phyloP scores from a whole-genome alignment of 2,888 invertebrate genomes.

The Aspidapion aeneum region DNA sequence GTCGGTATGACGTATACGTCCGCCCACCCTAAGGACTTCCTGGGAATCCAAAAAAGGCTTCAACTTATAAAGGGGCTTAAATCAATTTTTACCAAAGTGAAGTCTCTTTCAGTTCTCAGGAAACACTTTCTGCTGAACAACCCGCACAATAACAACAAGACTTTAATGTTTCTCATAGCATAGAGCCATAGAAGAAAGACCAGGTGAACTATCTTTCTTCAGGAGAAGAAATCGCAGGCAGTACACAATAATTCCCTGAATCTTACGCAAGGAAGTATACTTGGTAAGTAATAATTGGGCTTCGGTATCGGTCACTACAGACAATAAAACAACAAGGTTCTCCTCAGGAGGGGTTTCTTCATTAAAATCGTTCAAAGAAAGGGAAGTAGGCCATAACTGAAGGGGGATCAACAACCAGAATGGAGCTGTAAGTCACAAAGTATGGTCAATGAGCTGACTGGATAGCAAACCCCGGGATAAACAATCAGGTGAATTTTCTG shows the following conservation, averaged over 20 bases:
- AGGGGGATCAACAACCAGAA: not conserved
- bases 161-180: no score
- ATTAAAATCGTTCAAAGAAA: not conserved
- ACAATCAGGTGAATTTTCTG: constrained; percentile 1
- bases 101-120: not conserved
- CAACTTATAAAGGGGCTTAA: constrained; percentile 9
- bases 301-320: not conserved
- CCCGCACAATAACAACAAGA: not conserved
- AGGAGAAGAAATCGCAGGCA: not conserved
- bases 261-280: not conserved
- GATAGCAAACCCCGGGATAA: not conserved
- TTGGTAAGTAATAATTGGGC: not conserved
- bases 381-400: not conserved
- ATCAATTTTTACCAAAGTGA: not conserved
- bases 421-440: not conserved
- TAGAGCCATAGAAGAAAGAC: not conserved
- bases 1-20: constrained; percentile 1
- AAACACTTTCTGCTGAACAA: constrained; percentile 2
- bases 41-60: constrained; percentile 2
- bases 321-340: not conserved
- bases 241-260: constrained; percentile 7
- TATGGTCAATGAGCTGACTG: not conserved
- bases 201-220: not conserved
- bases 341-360: not conserved
- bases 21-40: not conserved